Evolutionary conservation across 2,113 vertebrate genomes (phyloP), one percentile per base, ranked within the genome.

Genomic region (Lycaon pictus): DNA sequence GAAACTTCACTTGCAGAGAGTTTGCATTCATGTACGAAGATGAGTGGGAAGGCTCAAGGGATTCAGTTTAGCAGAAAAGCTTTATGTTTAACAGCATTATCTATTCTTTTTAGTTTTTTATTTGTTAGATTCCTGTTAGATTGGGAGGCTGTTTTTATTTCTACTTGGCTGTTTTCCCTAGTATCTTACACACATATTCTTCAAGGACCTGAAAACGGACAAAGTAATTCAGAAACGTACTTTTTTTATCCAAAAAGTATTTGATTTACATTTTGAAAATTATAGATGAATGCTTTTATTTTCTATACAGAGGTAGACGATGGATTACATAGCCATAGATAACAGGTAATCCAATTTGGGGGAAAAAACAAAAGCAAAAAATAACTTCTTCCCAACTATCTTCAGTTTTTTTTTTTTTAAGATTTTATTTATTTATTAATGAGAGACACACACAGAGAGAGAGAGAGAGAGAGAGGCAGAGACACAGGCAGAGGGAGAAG

Each of bases 11-110:
- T 81, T 80, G 55, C 62, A 27, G 89, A 96, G 32, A 69, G 79
- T 98, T 96, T 71, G 53, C 85, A 81, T 12, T 43, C 85, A 0
- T 11, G 58, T 84, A 71, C 95, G 67, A 95, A 98, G 97, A 93
- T 55, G 72, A 97, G 48, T 88, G 53, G 16, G 16, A 62, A 16
- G 32, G 10, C 85, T 58, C 71, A 37, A 56, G 60, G 27, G 76
- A 88, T 77, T 89, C 25, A 0, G 12, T n/a, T 71, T 60, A n/a
- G n/a, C 22, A 67, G 60, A 53, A 92, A 89, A 96, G 16, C 79
- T 74, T 89, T 90, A 15, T 55, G 29, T 82, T 96, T 37, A 25
- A 3, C 7, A 37, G 3, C 2, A 32, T 90, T 87, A 67, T 77
- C 53, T 89, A 3, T 77, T 85, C 32, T 95, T 96, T 43, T 85